Evolutionary conservation across 2,113 vertebrate genomes (phyloP).

Genomic region (Aptenodytes patagonicus): DNA sequence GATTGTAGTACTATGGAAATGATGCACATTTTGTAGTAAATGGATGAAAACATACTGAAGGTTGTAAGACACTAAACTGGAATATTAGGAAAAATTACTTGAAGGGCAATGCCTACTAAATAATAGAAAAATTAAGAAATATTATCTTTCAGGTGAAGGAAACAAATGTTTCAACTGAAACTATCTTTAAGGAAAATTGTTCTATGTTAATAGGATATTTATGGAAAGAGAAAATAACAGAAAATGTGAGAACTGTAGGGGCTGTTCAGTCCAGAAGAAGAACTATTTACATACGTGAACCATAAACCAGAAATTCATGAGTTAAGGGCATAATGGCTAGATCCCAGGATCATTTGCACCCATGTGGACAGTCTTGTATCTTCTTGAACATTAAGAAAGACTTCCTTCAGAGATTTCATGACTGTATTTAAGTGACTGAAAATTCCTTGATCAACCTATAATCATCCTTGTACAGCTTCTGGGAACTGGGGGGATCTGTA

Average conservation of each 20-base stretch:
- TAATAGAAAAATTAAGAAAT: neutral
- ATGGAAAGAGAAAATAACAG: neutral
- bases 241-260: fast-evolving
- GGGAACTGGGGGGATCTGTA: neutral
- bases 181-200: neutral
- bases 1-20: neutral
- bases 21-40: neutral
- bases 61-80: neutral
- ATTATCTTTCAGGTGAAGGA: neutral
- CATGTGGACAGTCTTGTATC: neutral
- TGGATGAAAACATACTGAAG: neutral
- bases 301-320: neutral
- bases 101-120: neutral
- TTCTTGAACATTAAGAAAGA: neutral
- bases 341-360: neutral
- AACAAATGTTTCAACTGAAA: neutral
- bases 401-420: neutral
- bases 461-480: neutral
- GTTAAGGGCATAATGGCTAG: neutral
- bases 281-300: neutral
- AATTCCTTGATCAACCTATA: neutral
- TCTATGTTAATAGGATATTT: neutral
- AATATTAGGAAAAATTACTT: neutral
- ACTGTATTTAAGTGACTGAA: neutral
- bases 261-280: neutral